These are phyloP conservation scores for Globodera ellingtonae DNA, from an alignment of 1,140 invertebrate genomes.

Conservation along the genomic window DNA sequence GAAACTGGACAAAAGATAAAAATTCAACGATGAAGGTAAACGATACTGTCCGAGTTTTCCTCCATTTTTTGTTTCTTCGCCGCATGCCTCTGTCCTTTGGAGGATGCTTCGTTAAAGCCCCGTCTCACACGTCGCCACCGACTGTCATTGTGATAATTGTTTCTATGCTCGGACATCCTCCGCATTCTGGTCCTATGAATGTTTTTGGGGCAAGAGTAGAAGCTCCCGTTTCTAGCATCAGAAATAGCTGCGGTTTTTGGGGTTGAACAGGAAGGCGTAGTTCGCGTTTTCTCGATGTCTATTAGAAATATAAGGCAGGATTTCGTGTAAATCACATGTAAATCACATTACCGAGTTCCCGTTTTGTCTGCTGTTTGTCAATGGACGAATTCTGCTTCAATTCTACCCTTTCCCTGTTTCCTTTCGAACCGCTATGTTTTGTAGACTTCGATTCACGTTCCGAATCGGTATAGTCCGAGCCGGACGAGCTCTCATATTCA, in stretches of 20 bases:
- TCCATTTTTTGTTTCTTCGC: constrained; percentile 4
- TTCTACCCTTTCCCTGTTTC: neutral
- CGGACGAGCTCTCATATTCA: neutral
- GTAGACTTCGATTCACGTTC: neutral
- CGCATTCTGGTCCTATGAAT: neutral
- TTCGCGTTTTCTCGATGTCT: neutral
- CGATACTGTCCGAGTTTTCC: neutral
- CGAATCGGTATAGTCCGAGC: neutral
- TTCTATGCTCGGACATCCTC: neutral
- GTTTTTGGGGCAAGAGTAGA: neutral
- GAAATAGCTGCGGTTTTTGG: neutral
- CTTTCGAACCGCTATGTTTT: neutral
- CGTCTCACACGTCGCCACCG: neutral
- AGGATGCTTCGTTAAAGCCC: neutral
- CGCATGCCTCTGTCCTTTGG: neutral
- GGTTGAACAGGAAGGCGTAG: neutral
- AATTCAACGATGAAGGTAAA: neutral
- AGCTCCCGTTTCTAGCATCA: neutral
- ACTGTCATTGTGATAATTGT: neutral
- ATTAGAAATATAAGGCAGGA: too few relatives aligned
- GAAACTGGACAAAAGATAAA: too few relatives aligned
- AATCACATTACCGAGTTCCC: neutral
- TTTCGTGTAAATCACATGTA: neutral
- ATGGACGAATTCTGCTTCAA: neutral
- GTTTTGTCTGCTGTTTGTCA: neutral